A percentile compares a stretch with the other conserved stretches of the same genome.
These are phyloP conservation scores for Colletes latitarsis DNA, from an alignment of 1,140 invertebrate genomes.

Conservation along the genomic window DNA sequence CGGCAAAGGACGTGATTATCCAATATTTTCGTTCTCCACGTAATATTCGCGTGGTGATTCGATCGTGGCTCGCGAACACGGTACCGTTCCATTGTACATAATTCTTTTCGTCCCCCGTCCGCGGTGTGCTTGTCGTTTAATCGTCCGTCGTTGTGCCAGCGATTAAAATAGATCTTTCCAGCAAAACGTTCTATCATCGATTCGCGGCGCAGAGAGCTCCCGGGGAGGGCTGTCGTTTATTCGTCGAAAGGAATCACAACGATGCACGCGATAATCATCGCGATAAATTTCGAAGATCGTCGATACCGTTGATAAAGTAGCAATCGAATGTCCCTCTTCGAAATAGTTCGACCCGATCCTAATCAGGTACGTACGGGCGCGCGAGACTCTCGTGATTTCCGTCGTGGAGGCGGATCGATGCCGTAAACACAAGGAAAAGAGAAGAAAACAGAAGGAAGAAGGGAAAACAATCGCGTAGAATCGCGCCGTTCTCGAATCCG, in stretches of 20 bases:
- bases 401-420: neutral
- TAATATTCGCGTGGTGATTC: neutral
- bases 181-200: conserved; percentile 39
- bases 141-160: neutral
- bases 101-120: neutral
- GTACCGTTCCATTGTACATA: neutral
- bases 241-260: neutral
- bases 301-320: neutral
- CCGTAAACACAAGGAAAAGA: neutral
- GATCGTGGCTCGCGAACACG: neutral
- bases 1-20: neutral
- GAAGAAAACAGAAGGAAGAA: neutral
- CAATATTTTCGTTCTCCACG: neutral
- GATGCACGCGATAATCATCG: neutral
- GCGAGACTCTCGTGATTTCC: neutral
- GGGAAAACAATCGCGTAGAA: conserved; percentile 9
- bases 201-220: neutral
- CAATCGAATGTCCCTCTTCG: conserved; percentile 4
- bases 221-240: conserved; percentile 25
- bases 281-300: conserved; percentile 28
- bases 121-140: neutral
- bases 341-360: neutral
- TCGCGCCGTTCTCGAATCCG: neutral
- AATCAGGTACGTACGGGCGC: neutral
- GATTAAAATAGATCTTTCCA: conserved; percentile 43